Percentiles rank a stretch among this genome's conserved stretches.
Conservation (phyloP, 2,113 vertebrate genomes). For the Elephantulus edwardii region DNA sequence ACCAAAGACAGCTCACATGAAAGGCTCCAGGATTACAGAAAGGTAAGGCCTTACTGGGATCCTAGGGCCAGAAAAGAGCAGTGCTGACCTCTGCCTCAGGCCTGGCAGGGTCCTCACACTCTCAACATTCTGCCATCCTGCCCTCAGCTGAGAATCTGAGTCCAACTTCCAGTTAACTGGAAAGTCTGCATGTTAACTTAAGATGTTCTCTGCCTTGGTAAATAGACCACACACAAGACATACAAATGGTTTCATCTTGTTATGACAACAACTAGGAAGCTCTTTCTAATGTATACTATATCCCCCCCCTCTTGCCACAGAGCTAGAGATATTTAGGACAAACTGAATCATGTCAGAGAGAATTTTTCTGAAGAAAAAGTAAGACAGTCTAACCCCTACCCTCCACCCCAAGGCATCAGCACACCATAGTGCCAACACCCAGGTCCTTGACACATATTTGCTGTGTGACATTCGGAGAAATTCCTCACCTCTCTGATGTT, state of each 20-base stretch:
- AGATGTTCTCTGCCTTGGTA: neutral
- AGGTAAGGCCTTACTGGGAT: rapidly evolving
- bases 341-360: neutral
- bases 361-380: neutral
- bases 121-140: neutral
- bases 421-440: neutral
- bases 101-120: neutral
- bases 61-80: neutral
- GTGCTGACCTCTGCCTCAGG: neutral
- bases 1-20: neutral
- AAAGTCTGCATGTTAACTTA: neutral
- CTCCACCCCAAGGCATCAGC: neutral
- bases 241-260: neutral
- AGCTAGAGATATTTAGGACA: neutral
- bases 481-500: neutral
- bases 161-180: neutral
- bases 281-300: neutral
- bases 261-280: neutral
- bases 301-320: neutral
- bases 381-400: neutral
- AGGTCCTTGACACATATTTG: neutral
- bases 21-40: neutral
- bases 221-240: neutral
- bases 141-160: neutral
- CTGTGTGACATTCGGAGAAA: neutral